These are phyloP conservation scores for Leptobrachium leishanense DNA, from an alignment of 2,113 vertebrate species.

Conservation along the genomic window DNA sequence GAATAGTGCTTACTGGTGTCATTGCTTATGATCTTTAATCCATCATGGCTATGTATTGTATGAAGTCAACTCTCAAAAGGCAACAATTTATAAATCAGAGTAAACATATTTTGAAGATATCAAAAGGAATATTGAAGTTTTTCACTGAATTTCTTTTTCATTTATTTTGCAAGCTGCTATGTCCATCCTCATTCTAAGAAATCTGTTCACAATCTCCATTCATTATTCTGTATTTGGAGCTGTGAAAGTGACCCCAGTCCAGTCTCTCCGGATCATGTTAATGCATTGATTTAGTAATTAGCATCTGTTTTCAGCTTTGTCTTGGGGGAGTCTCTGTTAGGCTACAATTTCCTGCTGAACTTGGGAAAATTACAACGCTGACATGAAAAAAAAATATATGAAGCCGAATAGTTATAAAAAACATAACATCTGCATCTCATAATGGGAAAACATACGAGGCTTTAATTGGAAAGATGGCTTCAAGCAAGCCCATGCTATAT, in stretches of 20 bases:
- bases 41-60: too few relatives aligned
- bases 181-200: not conserved
- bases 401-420: conserved; percentile 24
- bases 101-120: too few relatives aligned
- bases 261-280: conserved; percentile 47
- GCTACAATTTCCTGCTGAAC: conserved; percentile 48
- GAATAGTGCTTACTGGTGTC: too few relatives aligned
- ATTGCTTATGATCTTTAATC: too few relatives aligned
- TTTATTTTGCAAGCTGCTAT: not conserved
- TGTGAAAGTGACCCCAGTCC: conserved; percentile 44
- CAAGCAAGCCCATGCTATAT: not conserved
- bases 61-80: too few relatives aligned
- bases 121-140: too few relatives aligned
- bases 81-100: too few relatives aligned
- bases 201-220: conserved; percentile 4
- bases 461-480: conserved; percentile 27
- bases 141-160: too few relatives aligned
- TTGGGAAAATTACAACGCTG: conserved; percentile 39
- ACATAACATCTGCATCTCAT: conserved; percentile 21
- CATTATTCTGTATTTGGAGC: conserved; percentile 44
- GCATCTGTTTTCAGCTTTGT: conserved; percentile 44
- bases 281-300: conserved; percentile 50
- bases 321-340: conserved; percentile 35
- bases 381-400: conserved; percentile 36
- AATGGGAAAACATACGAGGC: conserved; percentile 14